phyloP scores from a whole-genome alignment of 2,797 vertebrate species.

The Nannoperca obscura region DNA sequence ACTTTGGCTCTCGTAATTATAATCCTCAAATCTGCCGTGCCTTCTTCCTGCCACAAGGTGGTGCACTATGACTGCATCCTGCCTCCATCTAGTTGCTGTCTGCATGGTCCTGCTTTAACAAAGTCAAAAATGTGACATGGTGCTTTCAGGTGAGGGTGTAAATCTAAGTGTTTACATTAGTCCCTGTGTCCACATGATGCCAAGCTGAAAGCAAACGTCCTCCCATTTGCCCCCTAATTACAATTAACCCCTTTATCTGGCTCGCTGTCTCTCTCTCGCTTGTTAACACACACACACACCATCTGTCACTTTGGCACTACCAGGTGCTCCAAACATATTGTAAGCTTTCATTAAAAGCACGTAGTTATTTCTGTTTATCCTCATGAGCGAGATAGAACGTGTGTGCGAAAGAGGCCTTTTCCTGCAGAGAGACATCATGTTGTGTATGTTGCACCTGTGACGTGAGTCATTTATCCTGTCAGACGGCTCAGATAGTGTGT shows the following conservation, averaged over 20 bases:
- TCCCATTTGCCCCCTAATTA: background rate
- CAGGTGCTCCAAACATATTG: slow-evolving; percentile 41
- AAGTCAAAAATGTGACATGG: background rate
- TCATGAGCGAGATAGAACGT: background rate
- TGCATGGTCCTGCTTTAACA: background rate
- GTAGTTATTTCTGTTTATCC: slow-evolving; percentile 41
- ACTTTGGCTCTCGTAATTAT: background rate
- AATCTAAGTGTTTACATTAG: background rate
- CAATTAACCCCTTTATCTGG: slow-evolving; percentile 9
- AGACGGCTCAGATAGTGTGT: slow-evolving; percentile 16
- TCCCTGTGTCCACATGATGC: background rate
- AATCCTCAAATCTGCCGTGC: slow-evolving; percentile 23
- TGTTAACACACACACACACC: slow-evolving; percentile 16
- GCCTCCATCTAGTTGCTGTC: background rate
- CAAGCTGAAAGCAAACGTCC: background rate
- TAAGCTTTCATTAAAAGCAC: slow-evolving; percentile 25
- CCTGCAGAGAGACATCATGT: background rate
- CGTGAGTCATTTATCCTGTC: slow-evolving; percentile 32
- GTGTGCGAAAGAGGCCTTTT: slow-evolving; percentile 4
- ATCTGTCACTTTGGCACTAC: slow-evolving; percentile 49
- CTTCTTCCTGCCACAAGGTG: slow-evolving; percentile 55
- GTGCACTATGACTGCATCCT: slow-evolving; percentile 32
- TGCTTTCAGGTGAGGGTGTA: background rate
- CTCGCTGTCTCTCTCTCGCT: background rate
- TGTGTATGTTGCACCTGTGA: slow-evolving; percentile 39